Evolutionary conservation across 2,113 vertebrate species (phyloP).

Genomic region (Panthera leo): DNA sequence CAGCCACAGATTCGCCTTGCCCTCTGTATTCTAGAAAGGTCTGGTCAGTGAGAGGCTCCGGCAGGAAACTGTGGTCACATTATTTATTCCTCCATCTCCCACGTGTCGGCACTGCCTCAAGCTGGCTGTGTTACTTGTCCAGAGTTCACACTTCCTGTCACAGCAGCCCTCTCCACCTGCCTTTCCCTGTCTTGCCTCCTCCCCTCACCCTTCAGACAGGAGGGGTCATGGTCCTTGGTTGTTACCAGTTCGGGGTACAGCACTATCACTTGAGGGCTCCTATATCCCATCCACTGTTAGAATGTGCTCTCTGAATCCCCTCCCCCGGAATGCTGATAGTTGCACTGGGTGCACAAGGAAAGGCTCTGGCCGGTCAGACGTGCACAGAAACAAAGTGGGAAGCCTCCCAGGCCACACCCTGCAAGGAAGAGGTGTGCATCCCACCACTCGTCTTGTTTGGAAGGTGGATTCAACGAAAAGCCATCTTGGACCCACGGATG

Average conservation of each 20-base stretch:
- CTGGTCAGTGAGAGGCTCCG: background rate
- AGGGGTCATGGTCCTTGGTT: background rate
- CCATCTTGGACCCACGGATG: accelerated
- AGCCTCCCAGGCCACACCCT: background rate
- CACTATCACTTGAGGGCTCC: background rate
- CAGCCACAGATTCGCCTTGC: background rate
- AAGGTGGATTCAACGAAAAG: too few relatives aligned
- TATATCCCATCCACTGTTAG: accelerated
- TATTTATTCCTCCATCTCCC: accelerated
- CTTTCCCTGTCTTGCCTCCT: background rate
- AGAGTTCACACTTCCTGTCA: background rate
- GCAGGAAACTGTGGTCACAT: too few relatives aligned
- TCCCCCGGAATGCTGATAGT: too few relatives aligned
- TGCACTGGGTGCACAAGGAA: background rate
- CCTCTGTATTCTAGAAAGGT: background rate
- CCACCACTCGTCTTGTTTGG: background rate
- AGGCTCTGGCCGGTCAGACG: background rate
- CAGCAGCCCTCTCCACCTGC: background rate
- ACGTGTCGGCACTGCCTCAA: accelerated
- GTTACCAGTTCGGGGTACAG: background rate
- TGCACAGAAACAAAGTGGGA: background rate
- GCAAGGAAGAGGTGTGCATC: background rate
- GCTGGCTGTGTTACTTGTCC: accelerated
- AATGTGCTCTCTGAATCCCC: background rate
- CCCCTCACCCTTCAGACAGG: background rate